phyloP scores from a whole-genome alignment of 2,113 vertebrate genomes.

The Pachyramphus minor region DNA sequence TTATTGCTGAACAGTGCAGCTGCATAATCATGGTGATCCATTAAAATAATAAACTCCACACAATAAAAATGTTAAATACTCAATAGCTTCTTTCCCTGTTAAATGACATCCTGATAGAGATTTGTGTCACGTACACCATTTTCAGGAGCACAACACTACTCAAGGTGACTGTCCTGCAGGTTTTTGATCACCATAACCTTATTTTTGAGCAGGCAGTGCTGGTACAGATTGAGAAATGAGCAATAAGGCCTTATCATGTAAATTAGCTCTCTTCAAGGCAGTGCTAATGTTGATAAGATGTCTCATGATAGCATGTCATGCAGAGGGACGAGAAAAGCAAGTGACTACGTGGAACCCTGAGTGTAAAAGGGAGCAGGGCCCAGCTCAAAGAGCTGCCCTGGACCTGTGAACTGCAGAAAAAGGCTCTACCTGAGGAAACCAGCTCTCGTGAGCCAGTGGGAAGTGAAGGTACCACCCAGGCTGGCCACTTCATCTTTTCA shows the following conservation, averaged over 20 bases:
- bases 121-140: neutral
- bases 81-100: neutral
- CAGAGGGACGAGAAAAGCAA: neutral
- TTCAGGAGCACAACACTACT: neutral
- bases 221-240: slow-evolving; percentile 27
- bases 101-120: neutral
- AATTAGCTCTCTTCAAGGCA: slow-evolving; percentile 36
- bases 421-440: neutral
- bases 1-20: neutral
- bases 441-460: neutral
- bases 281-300: slow-evolving; percentile 16
- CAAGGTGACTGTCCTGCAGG: slow-evolving; percentile 14
- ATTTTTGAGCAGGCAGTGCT: slow-evolving; percentile 8
- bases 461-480: neutral
- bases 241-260: slow-evolving; percentile 25
- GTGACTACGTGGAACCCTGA: neutral
- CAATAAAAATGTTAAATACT: neutral
- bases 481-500: neutral
- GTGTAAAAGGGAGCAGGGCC: neutral
- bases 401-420: neutral
- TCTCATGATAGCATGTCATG: neutral
- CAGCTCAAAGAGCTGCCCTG: neutral
- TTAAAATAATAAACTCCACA: slow-evolving; percentile 44
- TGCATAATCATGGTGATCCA: slow-evolving; percentile 11
- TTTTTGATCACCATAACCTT: slow-evolving; percentile 36